A percentile compares a stretch with the other conserved stretches of the same genome.
Conservation (phyloP, 2,888 invertebrate species). For the Chalcosyrphus nemorum region DNA sequence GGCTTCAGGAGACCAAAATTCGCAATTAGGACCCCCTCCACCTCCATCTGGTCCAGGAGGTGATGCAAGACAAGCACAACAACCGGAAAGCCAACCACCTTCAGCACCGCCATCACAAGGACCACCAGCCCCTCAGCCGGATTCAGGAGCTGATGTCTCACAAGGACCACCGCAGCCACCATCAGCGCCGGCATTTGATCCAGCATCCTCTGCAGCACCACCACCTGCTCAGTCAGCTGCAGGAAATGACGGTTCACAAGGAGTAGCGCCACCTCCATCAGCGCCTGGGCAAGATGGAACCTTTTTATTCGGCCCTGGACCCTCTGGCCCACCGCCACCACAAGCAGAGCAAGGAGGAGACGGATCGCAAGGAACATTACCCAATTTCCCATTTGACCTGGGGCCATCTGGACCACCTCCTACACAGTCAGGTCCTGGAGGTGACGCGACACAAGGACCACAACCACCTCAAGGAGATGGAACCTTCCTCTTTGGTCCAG, state of each 20-base stretch:
- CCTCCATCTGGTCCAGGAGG: not conserved
- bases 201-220: too few species aligned
- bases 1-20: not conserved
- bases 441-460: not conserved
- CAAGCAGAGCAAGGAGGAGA: not conserved
- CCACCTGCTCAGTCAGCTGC: not conserved
- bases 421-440: not conserved
- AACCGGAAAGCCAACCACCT: too few species aligned
- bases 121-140: not conserved
- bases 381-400: not conserved
- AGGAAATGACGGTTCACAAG: not conserved
- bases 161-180: constrained; percentile 7
- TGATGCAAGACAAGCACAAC: not conserved
- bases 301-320: not conserved
- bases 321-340: not conserved
- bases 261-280: not conserved
- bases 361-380: not conserved
- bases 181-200: too few species aligned
- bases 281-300: too few species aligned
- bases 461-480: not conserved
- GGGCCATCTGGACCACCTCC: not conserved
- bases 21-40: not conserved
- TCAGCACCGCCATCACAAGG: not conserved
- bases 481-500: constrained; percentile 13
- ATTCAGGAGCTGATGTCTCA: not conserved